Evolutionary conservation across 2,888 invertebrate genomes (phyloP), one percentile per base, ranked within the genome.

Genomic region (Nemotelus nigrinus): DNA sequence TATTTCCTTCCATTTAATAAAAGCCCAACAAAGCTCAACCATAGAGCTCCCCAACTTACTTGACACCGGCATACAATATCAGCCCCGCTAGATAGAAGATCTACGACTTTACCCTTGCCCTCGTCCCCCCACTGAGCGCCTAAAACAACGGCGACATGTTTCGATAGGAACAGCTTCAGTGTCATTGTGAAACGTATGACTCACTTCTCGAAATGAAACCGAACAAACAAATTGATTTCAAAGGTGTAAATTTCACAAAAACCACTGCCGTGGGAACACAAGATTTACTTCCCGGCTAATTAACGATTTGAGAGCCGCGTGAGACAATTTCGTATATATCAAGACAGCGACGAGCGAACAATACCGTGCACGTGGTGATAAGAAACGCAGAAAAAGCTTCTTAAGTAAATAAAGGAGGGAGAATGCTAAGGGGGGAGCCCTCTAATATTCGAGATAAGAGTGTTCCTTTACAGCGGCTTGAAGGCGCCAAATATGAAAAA

Each of bases 71-170:
- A 98, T 80, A 98, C 98, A 84, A 98, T 90, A 88, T 98, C 97
- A 79, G 93, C 94, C 83, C 94, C 90, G 68, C 92, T 91, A 78
- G 98, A 97, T 78, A 99, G 89, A 91, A 98, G 92, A 89, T 99
- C 99, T 81, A 99, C 98, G 82, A 99, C 94, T 90, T 99, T 99
- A 82, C 99, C 99, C 89, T 99, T 98, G 83, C 98, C 99, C 89
- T 99, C 99, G 87, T 99, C 99, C 79, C 99, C 99, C 99, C 99
- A 99, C 90, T 99, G 99, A 79, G 97, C 97, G 83, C 99, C 99
- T 82, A 99, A 90, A 81, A 99, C 96, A 80, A 99, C 98, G 81
- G 94, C 94, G 83, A 96, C 96, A 88, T 93, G 94, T 7, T 55
- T 70, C 44, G 53, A n/a, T n/a, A 39, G 39, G 44, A 55, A 70